Percentiles rank a stretch among this genome's conserved stretches.
Evolutionary conservation across 92 coral and sea anemone genomes (phyloP).

Genomic region (Epizoanthus illoricatus): DNA sequence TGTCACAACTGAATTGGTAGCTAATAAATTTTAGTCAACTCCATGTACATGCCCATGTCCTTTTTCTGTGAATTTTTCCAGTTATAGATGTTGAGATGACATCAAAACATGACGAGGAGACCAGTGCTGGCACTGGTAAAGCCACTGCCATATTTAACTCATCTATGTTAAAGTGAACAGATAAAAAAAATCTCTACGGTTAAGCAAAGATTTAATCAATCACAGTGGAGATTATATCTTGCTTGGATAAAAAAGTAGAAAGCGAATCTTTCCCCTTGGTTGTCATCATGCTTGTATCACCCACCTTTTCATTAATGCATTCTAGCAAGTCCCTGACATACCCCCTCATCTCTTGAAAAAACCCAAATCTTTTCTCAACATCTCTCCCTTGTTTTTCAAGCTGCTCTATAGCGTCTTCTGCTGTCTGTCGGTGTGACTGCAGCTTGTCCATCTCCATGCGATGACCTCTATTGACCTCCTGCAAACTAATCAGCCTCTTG

Average conservation of each 20-base stretch:
- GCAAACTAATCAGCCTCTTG: conserved; percentile 65
- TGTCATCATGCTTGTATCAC: conserved; percentile 71
- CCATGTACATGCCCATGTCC: no score
- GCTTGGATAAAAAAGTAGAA: neutral
- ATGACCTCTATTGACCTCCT: conserved; percentile 90
- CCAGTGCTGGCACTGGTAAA: no score
- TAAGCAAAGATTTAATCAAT: neutral
- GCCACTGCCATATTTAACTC: no score
- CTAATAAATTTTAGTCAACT: no score
- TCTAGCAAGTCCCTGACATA: conserved; percentile 99
- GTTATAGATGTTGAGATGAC: no score
- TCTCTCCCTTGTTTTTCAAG: conserved; percentile 68
- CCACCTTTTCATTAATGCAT: conserved; percentile 99
- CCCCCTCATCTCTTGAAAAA: conserved; percentile 99
- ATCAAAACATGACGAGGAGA: no score
- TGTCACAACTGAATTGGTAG: no score
- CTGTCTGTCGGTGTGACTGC: conserved; percentile 72
- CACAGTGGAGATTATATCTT: neutral
- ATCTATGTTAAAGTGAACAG: no score
- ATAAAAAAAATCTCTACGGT: no score
- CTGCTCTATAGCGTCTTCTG: conserved; percentile 75
- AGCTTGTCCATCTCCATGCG: conserved; percentile 80
- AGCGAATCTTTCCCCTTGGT: neutral
- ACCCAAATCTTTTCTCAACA: conserved; percentile 88
- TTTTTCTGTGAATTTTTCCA: no score